phyloP scores from a whole-genome alignment of 2,888 invertebrate species.

The Linnaemya tessellans region DNA sequence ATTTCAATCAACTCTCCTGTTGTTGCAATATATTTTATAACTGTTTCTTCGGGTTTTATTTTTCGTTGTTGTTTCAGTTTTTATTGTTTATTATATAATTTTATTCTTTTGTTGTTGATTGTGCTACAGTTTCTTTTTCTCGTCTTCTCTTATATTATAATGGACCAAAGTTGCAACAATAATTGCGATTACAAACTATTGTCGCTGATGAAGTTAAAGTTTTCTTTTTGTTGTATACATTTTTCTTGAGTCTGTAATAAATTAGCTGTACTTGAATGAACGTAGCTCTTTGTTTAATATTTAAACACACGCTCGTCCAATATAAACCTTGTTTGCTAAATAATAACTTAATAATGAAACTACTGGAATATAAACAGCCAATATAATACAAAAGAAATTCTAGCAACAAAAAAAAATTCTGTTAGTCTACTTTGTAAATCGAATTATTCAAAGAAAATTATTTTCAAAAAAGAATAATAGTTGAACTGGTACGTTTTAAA shows the following conservation, averaged over 20 bases:
- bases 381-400: background rate
- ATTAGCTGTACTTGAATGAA: constrained; percentile 49
- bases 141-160: background rate
- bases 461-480: no score
- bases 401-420: background rate
- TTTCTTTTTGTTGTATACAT: constrained; percentile 25
- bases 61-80: constrained; percentile 18
- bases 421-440: no score
- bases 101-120: constrained; percentile 43
- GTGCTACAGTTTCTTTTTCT: constrained; percentile 20
- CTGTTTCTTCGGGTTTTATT: background rate
- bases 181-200: constrained; percentile 22
- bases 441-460: no score
- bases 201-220: constrained; percentile 1
- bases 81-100: constrained; percentile 28
- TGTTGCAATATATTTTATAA: constrained; percentile 18
- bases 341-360: constrained; percentile 17
- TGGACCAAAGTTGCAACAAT: constrained; percentile 18
- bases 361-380: background rate
- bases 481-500: no score
- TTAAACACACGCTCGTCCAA: background rate
- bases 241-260: constrained; percentile 42
- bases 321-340: constrained; percentile 2
- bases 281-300: constrained; percentile 37
- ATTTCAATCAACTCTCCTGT: constrained; percentile 50